phyloP scores from a whole-genome alignment of 2,797 vertebrate genomes.

The Muscicapa striata region DNA sequence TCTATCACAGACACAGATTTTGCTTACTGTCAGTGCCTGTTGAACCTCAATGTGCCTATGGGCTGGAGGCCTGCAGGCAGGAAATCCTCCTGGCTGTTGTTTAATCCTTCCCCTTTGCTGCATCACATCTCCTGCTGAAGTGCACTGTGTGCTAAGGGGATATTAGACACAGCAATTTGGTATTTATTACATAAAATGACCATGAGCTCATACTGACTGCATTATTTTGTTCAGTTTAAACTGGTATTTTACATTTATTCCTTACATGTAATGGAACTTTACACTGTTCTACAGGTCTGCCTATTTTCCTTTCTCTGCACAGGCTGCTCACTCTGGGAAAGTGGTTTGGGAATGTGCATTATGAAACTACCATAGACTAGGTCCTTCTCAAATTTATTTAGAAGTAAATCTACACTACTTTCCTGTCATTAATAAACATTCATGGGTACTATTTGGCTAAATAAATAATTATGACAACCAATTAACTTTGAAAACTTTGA shows the following conservation, averaged over 20 bases:
- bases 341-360: background rate
- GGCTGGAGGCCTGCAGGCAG: background rate
- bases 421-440: constrained; percentile 27
- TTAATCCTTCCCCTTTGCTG: background rate
- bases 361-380: background rate
- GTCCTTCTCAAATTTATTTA: background rate
- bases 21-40: background rate
- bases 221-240: background rate
- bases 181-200: background rate
- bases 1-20: background rate
- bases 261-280: background rate
- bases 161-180: background rate
- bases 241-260: background rate
- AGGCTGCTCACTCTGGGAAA: background rate
- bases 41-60: background rate
- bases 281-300: background rate
- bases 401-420: background rate
- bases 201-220: background rate
- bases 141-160: background rate
- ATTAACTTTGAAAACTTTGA: background rate
- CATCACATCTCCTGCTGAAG: background rate
- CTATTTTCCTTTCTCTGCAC: background rate
- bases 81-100: background rate
- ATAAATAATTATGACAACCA: background rate
- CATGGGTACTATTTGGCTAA: background rate